Conservation (phyloP, 2,113 vertebrate species). For the Ibidorhyncha struthersii region DNA sequence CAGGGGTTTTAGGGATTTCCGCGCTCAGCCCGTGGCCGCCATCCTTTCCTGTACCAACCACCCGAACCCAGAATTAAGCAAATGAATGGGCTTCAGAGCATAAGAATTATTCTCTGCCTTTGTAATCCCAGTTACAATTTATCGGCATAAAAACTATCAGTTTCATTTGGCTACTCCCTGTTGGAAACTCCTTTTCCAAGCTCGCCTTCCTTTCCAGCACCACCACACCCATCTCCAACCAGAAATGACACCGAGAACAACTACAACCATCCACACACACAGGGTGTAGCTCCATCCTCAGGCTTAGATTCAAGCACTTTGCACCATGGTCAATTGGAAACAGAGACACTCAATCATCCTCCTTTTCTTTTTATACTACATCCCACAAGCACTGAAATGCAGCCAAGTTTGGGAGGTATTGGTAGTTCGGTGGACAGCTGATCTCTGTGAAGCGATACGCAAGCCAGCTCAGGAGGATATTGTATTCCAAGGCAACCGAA, state of each 20-base stretch:
- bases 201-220: conserved; percentile 3
- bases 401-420: background rate
- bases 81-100: background rate
- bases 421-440: background rate
- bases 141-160: background rate
- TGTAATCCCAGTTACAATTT: conserved; percentile 29
- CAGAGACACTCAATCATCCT: background rate
- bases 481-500: background rate
- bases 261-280: background rate
- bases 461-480: background rate
- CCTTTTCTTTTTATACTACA: background rate
- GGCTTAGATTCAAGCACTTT: background rate
- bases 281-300: background rate
- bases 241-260: background rate
- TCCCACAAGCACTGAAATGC: background rate
- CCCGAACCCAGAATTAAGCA: background rate
- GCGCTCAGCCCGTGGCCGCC: background rate
- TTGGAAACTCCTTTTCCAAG: background rate
- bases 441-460: background rate
- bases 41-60: background rate
- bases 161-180: background rate
- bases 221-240: conserved; percentile 14
- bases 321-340: background rate
- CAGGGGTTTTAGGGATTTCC: background rate
- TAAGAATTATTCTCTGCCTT: background rate